A percentile compares a stretch with the other conserved stretches of the same genome.
Evolutionary conservation across 37 sponge, comb jelly and placozoan species (phyloP).

Genomic region (Agelas oroides): DNA sequence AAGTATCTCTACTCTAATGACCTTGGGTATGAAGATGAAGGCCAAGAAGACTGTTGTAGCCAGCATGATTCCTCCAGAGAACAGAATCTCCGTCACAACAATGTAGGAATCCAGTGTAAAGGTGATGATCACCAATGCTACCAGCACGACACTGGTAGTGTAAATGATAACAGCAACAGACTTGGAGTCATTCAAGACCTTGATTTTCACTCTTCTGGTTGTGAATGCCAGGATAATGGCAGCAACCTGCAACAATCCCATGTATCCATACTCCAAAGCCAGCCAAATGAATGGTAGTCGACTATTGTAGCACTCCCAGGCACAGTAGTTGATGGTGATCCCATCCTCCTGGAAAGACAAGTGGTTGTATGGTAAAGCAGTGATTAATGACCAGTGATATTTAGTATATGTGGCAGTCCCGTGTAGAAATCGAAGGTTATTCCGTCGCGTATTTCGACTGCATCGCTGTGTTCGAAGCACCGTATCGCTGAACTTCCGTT

Average conservation of each 20-base stretch:
- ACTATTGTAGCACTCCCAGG: too few relatives aligned
- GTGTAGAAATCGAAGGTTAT: too few relatives aligned
- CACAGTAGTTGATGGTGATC: too few relatives aligned
- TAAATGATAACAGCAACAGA: conserved; percentile 25
- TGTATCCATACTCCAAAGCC: conserved; percentile 14
- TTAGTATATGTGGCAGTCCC: too few relatives aligned
- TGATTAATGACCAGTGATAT: not conserved
- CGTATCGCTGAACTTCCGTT: too few relatives aligned
- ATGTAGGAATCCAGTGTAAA: conserved; percentile 16
- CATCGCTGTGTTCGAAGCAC: too few relatives aligned
- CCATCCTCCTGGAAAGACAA: conserved; percentile 6
- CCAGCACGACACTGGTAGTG: conserved; percentile 33
- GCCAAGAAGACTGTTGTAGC: conserved; percentile 25
- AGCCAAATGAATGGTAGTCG: too few relatives aligned
- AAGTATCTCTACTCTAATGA: too few relatives aligned
- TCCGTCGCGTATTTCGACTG: too few relatives aligned
- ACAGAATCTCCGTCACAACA: not conserved
- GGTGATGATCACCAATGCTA: conserved; percentile 7
- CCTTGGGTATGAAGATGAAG: conserved; percentile 46
- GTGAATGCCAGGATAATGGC: conserved; percentile 38
- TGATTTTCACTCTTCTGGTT: conserved; percentile 21
- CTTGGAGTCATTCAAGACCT: conserved; percentile 33
- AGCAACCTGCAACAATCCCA: conserved; percentile 9
- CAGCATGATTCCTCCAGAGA: conserved; percentile 25
- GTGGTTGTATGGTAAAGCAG: too few relatives aligned